Evolutionary conservation across 2,113 vertebrate genomes (phyloP).

Genomic region (Chunga burmeisteri): DNA sequence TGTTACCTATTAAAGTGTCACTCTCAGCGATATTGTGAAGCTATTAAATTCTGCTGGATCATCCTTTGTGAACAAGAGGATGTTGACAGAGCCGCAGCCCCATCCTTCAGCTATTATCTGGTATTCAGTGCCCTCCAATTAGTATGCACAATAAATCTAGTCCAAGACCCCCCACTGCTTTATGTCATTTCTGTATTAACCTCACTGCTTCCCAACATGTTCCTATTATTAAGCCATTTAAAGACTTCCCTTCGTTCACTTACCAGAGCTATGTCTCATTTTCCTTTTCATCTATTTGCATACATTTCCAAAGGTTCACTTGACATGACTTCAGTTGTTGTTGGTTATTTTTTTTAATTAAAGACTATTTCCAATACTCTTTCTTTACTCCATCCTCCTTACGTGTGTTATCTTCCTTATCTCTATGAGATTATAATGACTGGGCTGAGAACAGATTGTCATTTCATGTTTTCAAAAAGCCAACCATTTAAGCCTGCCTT

Average conservation of each 20-base stretch:
- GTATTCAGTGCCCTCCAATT: constrained; percentile 75
- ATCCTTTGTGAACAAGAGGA: constrained; percentile 71
- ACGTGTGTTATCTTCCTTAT: not conserved
- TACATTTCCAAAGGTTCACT: constrained; percentile 48
- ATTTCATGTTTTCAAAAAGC: constrained; percentile 31
- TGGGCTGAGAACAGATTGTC: constrained; percentile 44
- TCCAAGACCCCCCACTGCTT: constrained; percentile 69
- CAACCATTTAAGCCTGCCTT: not conserved
- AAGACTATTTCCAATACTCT: not conserved
- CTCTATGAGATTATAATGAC: constrained; percentile 44
- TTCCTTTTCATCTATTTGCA: constrained; percentile 54
- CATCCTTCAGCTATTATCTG: constrained; percentile 72
- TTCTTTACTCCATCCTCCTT: not conserved
- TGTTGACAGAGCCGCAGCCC: constrained; percentile 61
- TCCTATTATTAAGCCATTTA: constrained; percentile 78
- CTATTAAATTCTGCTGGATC: constrained; percentile 70
- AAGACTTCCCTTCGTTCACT: constrained; percentile 62
- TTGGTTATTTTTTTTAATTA: constrained; percentile 8
- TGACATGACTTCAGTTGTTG: not conserved
- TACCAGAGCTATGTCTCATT: constrained; percentile 46
- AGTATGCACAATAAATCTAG: constrained; percentile 67
- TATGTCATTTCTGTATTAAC: constrained; percentile 76
- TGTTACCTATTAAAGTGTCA: constrained; percentile 63
- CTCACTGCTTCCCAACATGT: constrained; percentile 73
- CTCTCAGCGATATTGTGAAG: constrained; percentile 52